These are phyloP conservation scores for Apotomis capreana DNA, from an alignment of 2,888 invertebrate species.

Conservation along the genomic window DNA sequence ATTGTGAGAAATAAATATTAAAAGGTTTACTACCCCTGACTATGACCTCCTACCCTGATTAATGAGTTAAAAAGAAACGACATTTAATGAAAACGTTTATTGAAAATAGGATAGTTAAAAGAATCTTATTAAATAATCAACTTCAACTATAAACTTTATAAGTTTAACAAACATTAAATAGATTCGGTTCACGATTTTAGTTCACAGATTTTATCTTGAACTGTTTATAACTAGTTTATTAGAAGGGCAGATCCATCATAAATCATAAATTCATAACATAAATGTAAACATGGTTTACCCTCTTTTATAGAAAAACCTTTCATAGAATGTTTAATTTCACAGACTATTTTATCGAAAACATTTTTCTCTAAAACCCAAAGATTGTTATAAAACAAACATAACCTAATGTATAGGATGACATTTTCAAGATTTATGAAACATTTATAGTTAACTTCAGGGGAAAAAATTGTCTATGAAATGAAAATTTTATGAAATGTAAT, in stretches of 20 bases:
- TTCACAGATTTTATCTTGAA: constrained; percentile 7
- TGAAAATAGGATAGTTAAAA: constrained; percentile 21
- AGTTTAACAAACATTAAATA: constrained; percentile 17
- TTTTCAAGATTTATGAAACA: too few relatives aligned
- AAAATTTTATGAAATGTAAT: too few relatives aligned
- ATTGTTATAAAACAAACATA: too few relatives aligned
- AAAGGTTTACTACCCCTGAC: background rate
- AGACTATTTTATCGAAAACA: too few relatives aligned
- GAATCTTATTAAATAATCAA: constrained; percentile 19
- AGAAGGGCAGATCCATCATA: background rate
- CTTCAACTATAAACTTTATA: constrained; percentile 22
- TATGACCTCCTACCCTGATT: background rate
- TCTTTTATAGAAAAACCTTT: too few relatives aligned
- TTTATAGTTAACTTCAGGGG: too few relatives aligned
- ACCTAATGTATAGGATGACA: too few relatives aligned
- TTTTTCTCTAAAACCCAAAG: too few relatives aligned
- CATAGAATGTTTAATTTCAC: too few relatives aligned
- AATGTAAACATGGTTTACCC: too few relatives aligned
- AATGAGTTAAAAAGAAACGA: background rate
- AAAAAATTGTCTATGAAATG: too few relatives aligned
- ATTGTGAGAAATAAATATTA: background rate
- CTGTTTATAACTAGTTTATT: background rate
- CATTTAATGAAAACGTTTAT: constrained; percentile 18
- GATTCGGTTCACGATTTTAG: background rate
- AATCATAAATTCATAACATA: background rate